Evolutionary conservation across 2,888 invertebrate genomes (phyloP).

Genomic region (Acleris sparsana): DNA sequence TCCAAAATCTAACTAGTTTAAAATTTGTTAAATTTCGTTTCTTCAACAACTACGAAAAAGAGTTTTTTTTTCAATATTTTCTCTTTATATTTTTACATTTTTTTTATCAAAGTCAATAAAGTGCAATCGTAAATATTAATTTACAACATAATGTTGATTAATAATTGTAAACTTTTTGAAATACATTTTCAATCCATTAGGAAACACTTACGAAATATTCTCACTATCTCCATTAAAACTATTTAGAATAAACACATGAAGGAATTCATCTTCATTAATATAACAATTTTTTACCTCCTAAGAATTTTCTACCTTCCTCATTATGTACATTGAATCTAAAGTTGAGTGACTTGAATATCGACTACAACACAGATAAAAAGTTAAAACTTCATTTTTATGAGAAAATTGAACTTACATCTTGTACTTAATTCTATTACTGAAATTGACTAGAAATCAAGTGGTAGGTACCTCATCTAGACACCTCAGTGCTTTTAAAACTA

Average conservation of each 20-base stretch:
- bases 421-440: constrained; percentile 42
- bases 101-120: constrained; percentile 59
- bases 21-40: constrained; percentile 50
- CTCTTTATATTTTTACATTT: constrained; percentile 51
- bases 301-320: constrained; percentile 19
- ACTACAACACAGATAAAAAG: constrained; percentile 16
- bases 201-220: constrained; percentile 51
- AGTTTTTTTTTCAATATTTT: constrained; percentile 44
- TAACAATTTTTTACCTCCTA: constrained; percentile 24
- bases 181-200: constrained; percentile 39
- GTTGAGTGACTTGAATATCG: constrained; percentile 6
- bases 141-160: constrained; percentile 48
- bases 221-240: constrained; percentile 50
- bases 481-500: constrained; percentile 41
- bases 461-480: constrained; percentile 56
- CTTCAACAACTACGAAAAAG: constrained; percentile 44
- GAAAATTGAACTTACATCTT: constrained; percentile 31
- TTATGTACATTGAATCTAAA: constrained; percentile 16
- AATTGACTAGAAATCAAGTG: constrained; percentile 73
- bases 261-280: constrained; percentile 22
- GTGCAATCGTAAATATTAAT: constrained; percentile 54
- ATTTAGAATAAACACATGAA: constrained; percentile 37
- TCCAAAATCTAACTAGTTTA: constrained; percentile 46
- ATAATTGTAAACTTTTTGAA: constrained; percentile 48
- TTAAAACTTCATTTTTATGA: constrained; percentile 2